Conservation (phyloP, 2,797 vertebrate genomes). For the Pangasius macronema region DNA sequence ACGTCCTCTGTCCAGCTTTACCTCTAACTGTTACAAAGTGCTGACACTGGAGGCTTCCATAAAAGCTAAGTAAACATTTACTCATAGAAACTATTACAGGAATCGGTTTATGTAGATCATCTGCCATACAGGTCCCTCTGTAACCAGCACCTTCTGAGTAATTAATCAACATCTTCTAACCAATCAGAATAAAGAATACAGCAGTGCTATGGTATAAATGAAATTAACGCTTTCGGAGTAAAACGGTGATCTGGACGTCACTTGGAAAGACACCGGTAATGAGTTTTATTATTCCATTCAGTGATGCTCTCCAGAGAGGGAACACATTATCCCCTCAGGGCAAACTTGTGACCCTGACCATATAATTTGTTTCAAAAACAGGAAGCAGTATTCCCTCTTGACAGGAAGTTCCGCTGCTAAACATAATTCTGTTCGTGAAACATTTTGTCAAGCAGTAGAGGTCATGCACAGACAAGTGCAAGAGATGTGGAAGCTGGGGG, state of each 20-base stretch:
- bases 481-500: conserved; percentile 13
- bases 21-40: conserved; percentile 2
- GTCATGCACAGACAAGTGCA: conserved; percentile 41
- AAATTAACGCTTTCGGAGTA: not conserved
- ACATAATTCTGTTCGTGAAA: conserved; percentile 48
- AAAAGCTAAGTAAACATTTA: not conserved
- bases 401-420: conserved; percentile 55
- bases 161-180: not conserved
- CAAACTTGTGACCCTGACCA: conserved; percentile 43
- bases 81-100: not conserved
- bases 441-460: conserved; percentile 43
- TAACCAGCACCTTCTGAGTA: not conserved
- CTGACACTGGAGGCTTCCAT: not conserved
- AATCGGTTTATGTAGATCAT: not conserved
- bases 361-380: conserved; percentile 50
- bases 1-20: not conserved
- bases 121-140: not conserved
- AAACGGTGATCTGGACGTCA: not conserved
- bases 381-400: conserved; percentile 54
- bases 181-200: not conserved
- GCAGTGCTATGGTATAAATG: not conserved
- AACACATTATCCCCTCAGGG: conserved; percentile 16
- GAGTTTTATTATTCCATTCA: not conserved
- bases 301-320: conserved; percentile 25
- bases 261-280: not conserved